Evolutionary conservation across 2,888 invertebrate species (phyloP), one percentile per base, ranked within the genome.

Genomic region (Scelioninae gen. 2): DNA sequence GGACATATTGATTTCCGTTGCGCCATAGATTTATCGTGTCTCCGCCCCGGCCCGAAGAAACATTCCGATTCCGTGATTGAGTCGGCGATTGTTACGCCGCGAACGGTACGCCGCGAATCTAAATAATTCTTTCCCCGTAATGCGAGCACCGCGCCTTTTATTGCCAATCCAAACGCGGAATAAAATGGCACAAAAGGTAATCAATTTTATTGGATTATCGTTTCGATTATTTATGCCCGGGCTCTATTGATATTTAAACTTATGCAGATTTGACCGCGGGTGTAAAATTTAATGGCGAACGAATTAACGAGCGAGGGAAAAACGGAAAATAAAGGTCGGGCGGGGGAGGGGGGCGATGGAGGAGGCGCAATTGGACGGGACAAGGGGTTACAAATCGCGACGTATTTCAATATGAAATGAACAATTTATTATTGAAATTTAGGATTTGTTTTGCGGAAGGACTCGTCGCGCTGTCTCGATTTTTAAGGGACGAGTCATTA

Each of bases 1-100:
- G 75, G 76, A 73, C 73, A 65, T 75, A 77, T 78, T 73, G 78
- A 78, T 77, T 76, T 72, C 72, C 70, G 69, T 63, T 70, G 50
- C 60, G 33, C 53, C 31, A 43, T 48, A n/a, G 69, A 72, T 75
- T 75, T 75, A 75, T 72, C 48, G 50, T 60, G 45, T 41, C n/a
- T 60, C 35, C 50, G 45, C 37, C 19, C 61, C n/a, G 19, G 35
- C 46, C 33, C 13, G 18, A 41, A 55, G 48, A 61, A 73, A 50
- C 50, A 50, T 67, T 55, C 25, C 57, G 39, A 50, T 67, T 55
- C 25, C 57, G 39, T 61, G 72, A 55, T 41, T 7, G 10, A 28
- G 3, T 45, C 37, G 15, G 33, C n/a, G 16, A 52, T 52, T 41
- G 48, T 52, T 52, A 41, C 15, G 10, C 48, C 16, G 18, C 16